Base-by-base conservation (phyloP, 2,113 vertebrate genomes). In the Dolichotis patagonum region DNA sequence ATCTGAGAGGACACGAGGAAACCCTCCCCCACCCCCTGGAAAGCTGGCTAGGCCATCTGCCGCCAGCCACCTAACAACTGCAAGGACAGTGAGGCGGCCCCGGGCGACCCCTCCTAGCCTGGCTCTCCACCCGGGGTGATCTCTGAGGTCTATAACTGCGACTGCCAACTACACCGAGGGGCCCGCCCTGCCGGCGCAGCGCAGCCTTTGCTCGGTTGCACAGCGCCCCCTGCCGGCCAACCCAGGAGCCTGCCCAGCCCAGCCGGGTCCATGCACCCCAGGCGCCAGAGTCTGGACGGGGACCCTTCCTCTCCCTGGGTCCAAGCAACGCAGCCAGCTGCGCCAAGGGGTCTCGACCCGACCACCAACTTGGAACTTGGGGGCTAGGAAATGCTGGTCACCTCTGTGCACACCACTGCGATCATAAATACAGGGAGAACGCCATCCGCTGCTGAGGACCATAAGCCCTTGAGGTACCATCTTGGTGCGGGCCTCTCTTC, bases 181-280 rank as follows among this genome's bases (percentile, higher is more conserved):
- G 0, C 20, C 7, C 77, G 14, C 12, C 38, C 62, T 1, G 24
- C 32, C 49, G 1, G 58, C 20, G 3, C 26, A 0, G 11, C 0
- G 9, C 93, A 38, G 20, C 95, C 54, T 95, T 97, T 98, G 91
- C 69, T 93, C 46, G 43, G 86, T 95, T 17, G 96, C 96, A 96
- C 98, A 98, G 98, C 97, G 98, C 98, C 98, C 98, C 77, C 98
- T 98, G 98, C 98, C 83, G 98, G 95, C 49, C 30, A 46, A 43
- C 30, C 1, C 13, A 6, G 24, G 17, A n/a, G 26, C 22, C 38
- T 32, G 60, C 35, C 20, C 17, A 30, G 11, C 19, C 43, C 6
- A 20, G 4, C 28, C 24, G 2, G 13, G 22, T 54, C 43, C 0
- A 3, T 32, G 46, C 49, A 3, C 49, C 1, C 67, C 35, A 0